phyloP scores from a whole-genome alignment of 2,797 vertebrate species.

The Poeciliopsis turneri region DNA sequence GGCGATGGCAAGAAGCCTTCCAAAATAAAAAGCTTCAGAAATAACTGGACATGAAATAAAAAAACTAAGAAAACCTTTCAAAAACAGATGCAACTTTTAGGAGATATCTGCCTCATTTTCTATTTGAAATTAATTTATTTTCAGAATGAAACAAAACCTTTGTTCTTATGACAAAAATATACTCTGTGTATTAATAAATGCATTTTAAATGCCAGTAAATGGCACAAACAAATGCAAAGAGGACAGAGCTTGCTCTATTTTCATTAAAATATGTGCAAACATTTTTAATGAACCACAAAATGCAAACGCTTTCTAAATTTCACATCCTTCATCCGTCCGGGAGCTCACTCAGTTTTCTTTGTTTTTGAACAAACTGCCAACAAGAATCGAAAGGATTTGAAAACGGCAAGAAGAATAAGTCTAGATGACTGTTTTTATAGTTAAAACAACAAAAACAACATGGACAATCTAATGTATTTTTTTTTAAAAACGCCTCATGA shows the following conservation, averaged over 20 bases:
- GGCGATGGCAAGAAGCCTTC: no score
- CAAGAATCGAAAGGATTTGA: neutral
- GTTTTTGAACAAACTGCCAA: neutral
- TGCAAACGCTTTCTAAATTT: neutral
- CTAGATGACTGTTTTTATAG: neutral
- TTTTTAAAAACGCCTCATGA: neutral
- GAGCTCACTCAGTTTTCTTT: neutral
- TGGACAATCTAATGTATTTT: neutral
- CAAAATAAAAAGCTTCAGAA: no score
- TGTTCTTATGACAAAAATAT: neutral
- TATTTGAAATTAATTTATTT: no score
- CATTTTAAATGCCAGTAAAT: neutral
- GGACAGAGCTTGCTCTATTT: neutral
- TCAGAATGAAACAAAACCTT: no score
- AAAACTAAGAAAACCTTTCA: no score
- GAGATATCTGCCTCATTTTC: no score
- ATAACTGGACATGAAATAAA: no score
- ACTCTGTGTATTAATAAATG: neutral
- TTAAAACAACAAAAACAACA: neutral
- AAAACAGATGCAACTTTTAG: no score
- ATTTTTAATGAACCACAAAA: neutral
- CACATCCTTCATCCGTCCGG: neutral
- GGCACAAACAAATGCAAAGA: neutral
- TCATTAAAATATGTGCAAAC: neutral
- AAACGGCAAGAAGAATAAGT: neutral